Evolutionary conservation across 2,113 vertebrate species (phyloP).

Genomic region (Lagenorhynchus albirostris): DNA sequence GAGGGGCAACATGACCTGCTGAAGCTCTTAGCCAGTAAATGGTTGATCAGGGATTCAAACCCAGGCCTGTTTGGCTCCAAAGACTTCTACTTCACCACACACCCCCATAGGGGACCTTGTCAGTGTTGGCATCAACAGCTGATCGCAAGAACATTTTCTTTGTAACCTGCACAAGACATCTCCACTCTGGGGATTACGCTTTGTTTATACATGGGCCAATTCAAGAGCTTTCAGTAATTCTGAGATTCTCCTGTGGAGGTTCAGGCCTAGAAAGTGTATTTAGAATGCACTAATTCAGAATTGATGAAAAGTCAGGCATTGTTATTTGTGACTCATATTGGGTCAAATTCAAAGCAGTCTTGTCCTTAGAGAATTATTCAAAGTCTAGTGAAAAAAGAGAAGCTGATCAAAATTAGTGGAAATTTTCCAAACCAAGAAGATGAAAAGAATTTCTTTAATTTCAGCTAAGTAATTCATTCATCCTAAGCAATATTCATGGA

Average conservation of each 20-base stretch:
- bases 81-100: not conserved
- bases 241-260: not conserved
- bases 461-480: not conserved
- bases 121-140: not conserved
- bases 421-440: not conserved
- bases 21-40: not conserved
- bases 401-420: not conserved
- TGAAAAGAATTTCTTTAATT: not conserved
- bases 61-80: not conserved
- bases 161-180: not conserved
- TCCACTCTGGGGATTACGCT: not conserved
- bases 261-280: not conserved
- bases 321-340: not conserved
- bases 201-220: not conserved
- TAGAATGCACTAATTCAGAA: not conserved
- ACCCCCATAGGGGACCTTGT: not conserved
- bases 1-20: not conserved
- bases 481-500: not conserved
- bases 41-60: not conserved
- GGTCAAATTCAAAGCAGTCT: not conserved
- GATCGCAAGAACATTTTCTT: not conserved
- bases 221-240: not conserved
- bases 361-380: not conserved
- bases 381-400: not conserved
- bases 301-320: not conserved